These are phyloP conservation scores for Chaetogeoica ovagalla DNA, from an alignment of 2,888 invertebrate genomes.

Conservation along the genomic window DNA sequence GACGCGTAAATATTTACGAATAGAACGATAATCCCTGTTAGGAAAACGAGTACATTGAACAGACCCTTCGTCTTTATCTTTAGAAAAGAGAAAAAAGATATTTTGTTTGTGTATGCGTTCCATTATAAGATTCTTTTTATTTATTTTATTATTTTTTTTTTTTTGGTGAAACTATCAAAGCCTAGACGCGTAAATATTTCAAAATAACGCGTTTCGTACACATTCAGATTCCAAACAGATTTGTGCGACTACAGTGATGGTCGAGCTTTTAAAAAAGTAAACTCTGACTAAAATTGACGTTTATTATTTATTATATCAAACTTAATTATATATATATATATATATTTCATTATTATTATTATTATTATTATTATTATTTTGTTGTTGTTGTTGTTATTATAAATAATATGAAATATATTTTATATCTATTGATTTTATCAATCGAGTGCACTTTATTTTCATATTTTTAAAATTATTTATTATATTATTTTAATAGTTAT, in stretches of 20 bases:
- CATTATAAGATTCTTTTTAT: slow-evolving; percentile 12
- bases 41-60: slow-evolving; percentile 33
- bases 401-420: too few species aligned
- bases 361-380: too few species aligned
- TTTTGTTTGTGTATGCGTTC: slow-evolving; percentile 16
- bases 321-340: too few species aligned
- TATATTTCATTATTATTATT: too few species aligned
- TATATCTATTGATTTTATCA: too few species aligned
- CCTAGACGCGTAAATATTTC: slow-evolving; percentile 2
- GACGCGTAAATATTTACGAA: slow-evolving; percentile 45
- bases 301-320: neutral
- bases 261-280: too few species aligned
- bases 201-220: neutral
- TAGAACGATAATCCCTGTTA: slow-evolving; percentile 10
- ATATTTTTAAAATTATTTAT: too few species aligned
- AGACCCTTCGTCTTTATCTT: slow-evolving; percentile 23
- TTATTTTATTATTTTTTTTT: slow-evolving; percentile 3
- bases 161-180: neutral
- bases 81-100: neutral
- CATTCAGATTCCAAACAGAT: neutral
- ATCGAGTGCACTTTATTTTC: too few species aligned
- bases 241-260: neutral
- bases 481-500: too few species aligned
- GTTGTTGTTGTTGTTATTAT: too few species aligned
- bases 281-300: too few species aligned